Base-by-base conservation (phyloP, 35 echinoderm and acorn worm genomes). In the Lytechinus variegatus region DNA sequence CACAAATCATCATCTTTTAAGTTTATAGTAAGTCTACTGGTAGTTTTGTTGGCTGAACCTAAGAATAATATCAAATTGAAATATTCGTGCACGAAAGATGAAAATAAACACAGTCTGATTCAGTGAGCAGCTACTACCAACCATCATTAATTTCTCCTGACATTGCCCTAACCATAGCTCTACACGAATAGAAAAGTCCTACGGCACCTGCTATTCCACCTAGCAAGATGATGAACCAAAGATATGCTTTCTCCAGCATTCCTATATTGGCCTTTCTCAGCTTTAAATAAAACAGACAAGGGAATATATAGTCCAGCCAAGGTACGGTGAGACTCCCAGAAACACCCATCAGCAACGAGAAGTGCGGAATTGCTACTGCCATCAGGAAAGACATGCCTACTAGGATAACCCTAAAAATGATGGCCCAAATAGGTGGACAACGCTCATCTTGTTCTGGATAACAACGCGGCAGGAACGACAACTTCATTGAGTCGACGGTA, bases 281-380 rank as follows among this genome's bases (percentile, higher is more conserved):
- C 71, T 97, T 98, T 57, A 99, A 55, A 95, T 99, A 95, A 86
- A 99, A 99, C 27, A 99, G 14, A 95, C 98, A 97, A 0, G 98
- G 98, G 54, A 99, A 99, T 52, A 99, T 99, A 96, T 98, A 99
- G 87, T 99, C 98, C 21, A 98, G 94, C 98, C 98, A 99, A 13
- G 98, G 98, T n/a, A 95, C 96, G 28, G 97, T 99, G 10, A 99
- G 92, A 86, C 97, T 98, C 0, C 98, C 98, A 10, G 98, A 98
- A 9, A 99, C 95, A 21, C 98, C 97, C 98, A 99, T 99, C 3
- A 99, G 95, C 13, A 99, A 95, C 1, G 97, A 96, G 71, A 98
- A 99, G 52, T 99, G 97, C 16, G 98, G 98, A 24, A 99, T 95
- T 27, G 97, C 92, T 0, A 99, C 97, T 1, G 98, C 98, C 13